Evolutionary conservation across 2,888 invertebrate genomes (phyloP).

Genomic region (Drosophila mettleri): DNA sequence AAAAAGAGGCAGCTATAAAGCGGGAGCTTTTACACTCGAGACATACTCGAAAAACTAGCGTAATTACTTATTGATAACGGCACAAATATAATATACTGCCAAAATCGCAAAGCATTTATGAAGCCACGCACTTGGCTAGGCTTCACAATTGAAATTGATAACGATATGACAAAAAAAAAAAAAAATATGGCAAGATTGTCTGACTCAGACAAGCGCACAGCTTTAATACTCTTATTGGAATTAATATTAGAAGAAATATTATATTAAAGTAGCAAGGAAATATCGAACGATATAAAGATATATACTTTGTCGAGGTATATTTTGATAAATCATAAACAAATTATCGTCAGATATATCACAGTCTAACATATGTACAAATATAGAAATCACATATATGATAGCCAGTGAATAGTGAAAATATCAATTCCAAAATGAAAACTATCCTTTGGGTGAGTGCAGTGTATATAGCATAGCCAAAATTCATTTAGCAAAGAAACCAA

Average conservation of each 20-base stretch:
- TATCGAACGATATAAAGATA: too few species aligned
- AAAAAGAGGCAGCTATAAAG: slow-evolving; percentile 23
- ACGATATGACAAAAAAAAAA: slow-evolving; percentile 1
- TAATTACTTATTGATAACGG: slow-evolving; percentile 39
- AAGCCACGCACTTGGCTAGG: slow-evolving; percentile 18
- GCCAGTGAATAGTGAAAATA: too few species aligned
- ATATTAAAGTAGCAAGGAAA: too few species aligned
- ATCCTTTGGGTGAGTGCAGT: too few species aligned
- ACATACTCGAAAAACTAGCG: slow-evolving; percentile 30
- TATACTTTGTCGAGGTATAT: too few species aligned
- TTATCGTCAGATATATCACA: too few species aligned
- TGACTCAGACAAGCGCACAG: background rate
- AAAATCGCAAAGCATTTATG: slow-evolving; percentile 1
- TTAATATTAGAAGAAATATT: too few species aligned
- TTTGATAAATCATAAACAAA: too few species aligned
- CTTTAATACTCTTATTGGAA: background rate
- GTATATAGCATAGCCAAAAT: background rate
- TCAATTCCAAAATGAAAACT: too few species aligned
- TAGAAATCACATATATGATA: too few species aligned
- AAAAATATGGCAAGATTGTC: too few species aligned
- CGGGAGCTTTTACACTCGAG: slow-evolving; percentile 41
- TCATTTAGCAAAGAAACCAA: background rate
- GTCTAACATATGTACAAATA: too few species aligned
- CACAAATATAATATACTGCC: slow-evolving; percentile 11
- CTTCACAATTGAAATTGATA: slow-evolving; percentile 28